Conservation (phyloP, 2,888 invertebrate species). For the Hydrotaea diabolus region DNA sequence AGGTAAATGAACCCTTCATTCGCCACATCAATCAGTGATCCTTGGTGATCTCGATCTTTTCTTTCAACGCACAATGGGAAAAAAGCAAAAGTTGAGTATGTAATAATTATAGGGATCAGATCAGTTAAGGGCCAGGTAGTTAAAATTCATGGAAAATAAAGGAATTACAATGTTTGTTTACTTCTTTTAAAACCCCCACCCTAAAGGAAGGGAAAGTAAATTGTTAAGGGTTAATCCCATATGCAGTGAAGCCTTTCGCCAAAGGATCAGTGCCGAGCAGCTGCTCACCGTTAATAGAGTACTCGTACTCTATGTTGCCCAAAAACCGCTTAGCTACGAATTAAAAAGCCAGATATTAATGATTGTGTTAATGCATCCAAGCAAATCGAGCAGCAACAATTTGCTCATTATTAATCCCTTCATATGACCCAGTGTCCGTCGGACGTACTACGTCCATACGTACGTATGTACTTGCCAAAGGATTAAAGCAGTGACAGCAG, state of each 20-base stretch:
- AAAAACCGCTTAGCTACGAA: constrained; percentile 37
- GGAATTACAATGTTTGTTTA: constrained; percentile 38
- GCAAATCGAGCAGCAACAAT: constrained; percentile 32
- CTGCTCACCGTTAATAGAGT: constrained; percentile 33
- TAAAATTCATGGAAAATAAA: not conserved
- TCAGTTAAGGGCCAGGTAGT: constrained; percentile 52
- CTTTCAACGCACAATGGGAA: constrained; percentile 34
- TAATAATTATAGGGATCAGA: constrained; percentile 48
- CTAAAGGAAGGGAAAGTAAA: not conserved
- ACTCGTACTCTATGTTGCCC: constrained; percentile 2
- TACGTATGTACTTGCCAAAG: not conserved
- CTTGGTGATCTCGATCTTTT: constrained; percentile 33
- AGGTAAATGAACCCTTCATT: constrained; percentile 57
- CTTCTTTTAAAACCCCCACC: not conserved
- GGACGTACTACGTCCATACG: not conserved
- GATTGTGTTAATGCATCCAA: constrained; percentile 5
- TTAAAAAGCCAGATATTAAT: constrained; percentile 62
- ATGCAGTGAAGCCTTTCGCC: constrained; percentile 23
- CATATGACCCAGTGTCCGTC: not conserved
- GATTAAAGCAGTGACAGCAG: not conserved
- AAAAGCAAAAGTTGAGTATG: constrained; percentile 49
- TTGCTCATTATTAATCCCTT: constrained; percentile 31
- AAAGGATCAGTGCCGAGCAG: constrained; percentile 42
- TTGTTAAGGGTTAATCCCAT: constrained; percentile 46
- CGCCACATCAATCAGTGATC: constrained; percentile 45